A percentile compares a stretch with the other conserved stretches of the same genome.
Evolutionary conservation across 1,140 invertebrate genomes (phyloP).

Genomic region (Papilio glaucus): DNA sequence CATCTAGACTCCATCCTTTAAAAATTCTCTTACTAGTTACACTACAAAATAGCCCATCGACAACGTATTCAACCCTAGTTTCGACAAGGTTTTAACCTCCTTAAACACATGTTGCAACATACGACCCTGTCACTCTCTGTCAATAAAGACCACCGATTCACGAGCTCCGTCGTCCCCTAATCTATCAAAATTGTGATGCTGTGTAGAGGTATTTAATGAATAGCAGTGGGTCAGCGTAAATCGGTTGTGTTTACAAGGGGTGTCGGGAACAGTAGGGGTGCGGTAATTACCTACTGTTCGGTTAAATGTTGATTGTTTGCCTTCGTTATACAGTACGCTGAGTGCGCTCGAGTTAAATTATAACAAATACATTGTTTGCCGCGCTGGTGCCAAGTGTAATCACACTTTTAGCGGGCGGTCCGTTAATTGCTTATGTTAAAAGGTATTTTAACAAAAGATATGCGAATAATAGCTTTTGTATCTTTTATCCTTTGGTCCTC

Average conservation of each 20-base stretch:
- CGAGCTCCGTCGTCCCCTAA: constrained; percentile 48
- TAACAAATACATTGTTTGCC: constrained; percentile 71
- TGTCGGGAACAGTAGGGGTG: constrained; percentile 62
- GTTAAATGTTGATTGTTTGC: constrained; percentile 68
- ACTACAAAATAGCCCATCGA: constrained; percentile 1
- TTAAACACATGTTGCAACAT: constrained; percentile 66
- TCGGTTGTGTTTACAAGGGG: constrained; percentile 56
- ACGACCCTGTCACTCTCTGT: constrained; percentile 59
- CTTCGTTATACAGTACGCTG: constrained; percentile 56
- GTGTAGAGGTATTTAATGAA: constrained; percentile 46
- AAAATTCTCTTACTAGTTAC: neutral
- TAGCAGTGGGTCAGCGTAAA: constrained; percentile 54
- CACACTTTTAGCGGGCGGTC: constrained; percentile 58
- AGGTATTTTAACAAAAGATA: constrained; percentile 47
- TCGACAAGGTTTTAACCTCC: constrained; percentile 57
- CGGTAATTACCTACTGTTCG: constrained; percentile 74
- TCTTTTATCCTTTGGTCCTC: constrained; percentile 29
- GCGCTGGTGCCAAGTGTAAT: constrained; percentile 60
- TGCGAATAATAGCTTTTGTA: constrained; percentile 46
- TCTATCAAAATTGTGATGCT: constrained; percentile 45
- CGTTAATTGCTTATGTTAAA: constrained; percentile 61
- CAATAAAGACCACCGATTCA: constrained; percentile 48
- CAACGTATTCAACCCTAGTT: constrained; percentile 49
- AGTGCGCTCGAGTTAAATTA: constrained; percentile 66
- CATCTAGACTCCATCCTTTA: too few species aligned